phyloP scores from a whole-genome alignment of 2,113 vertebrate species.

The Nipponia nippon region DNA sequence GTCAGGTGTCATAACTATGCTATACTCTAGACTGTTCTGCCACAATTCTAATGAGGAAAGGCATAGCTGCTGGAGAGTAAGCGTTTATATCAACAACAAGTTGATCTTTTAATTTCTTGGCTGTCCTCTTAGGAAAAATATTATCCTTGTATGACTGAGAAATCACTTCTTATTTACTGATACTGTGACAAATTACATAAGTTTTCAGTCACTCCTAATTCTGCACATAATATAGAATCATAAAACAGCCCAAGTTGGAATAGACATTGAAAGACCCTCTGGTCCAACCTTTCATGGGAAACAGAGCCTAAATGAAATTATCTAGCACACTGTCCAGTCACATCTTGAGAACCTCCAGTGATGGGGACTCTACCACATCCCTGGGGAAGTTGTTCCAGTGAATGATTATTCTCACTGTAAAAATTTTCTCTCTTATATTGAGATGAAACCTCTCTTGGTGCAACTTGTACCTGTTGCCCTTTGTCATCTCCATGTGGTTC shows the following conservation, averaged over 20 bases:
- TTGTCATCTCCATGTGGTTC: not conserved
- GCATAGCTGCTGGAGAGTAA: not conserved
- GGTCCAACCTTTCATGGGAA: not conserved
- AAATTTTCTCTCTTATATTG: not conserved
- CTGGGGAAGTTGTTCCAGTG: not conserved
- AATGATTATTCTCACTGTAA: not conserved
- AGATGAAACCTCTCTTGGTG: fast-evolving
- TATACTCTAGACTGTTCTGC: not conserved
- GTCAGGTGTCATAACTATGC: not conserved
- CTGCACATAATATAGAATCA: not conserved
- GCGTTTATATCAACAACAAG: not conserved
- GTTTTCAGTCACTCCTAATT: not conserved
- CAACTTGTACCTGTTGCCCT: not conserved
- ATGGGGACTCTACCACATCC: not conserved
- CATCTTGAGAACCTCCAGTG: not conserved
- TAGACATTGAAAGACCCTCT: not conserved
- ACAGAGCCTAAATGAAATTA: not conserved
- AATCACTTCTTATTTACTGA: not conserved
- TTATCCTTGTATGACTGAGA: not conserved
- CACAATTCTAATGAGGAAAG: not conserved
- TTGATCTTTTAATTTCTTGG: not conserved
- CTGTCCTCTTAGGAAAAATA: not conserved
- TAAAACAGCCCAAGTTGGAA: not conserved
- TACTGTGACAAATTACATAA: not conserved
- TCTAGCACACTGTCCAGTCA: not conserved